Evolutionary conservation across 2,888 invertebrate genomes (phyloP).

Genomic region (Portevinia maculata): DNA sequence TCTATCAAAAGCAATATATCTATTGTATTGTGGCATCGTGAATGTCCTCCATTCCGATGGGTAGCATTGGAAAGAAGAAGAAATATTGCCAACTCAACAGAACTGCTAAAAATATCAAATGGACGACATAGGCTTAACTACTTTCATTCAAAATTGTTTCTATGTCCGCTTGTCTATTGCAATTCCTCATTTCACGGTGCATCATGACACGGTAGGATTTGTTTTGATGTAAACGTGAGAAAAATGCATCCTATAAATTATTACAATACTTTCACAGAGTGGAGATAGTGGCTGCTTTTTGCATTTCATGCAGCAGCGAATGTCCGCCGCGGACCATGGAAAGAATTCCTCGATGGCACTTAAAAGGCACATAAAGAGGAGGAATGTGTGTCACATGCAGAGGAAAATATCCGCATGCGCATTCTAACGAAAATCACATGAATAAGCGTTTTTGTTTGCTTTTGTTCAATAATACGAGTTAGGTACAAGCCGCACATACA

Average conservation of each 20-base stretch:
- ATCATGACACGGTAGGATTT: constrained; percentile 52
- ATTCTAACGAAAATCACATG: constrained; percentile 31
- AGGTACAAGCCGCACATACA: background rate
- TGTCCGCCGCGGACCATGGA: constrained; percentile 4
- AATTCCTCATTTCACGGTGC: constrained; percentile 57
- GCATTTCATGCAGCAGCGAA: constrained; percentile 46
- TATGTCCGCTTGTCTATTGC: constrained; percentile 32
- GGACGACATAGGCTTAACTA: constrained; percentile 31
- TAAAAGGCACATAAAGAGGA: constrained; percentile 48
- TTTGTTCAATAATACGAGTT: background rate
- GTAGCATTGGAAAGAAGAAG: constrained; percentile 36
- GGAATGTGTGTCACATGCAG: constrained; percentile 72
- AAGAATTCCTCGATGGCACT: constrained; percentile 57
- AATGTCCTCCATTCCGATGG: constrained; percentile 16
- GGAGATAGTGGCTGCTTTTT: constrained; percentile 11
- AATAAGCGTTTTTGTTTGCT: constrained; percentile 41
- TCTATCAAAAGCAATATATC: background rate
- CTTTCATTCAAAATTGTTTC: constrained; percentile 28
- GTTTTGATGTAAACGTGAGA: constrained; percentile 69
- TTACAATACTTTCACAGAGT: constrained; percentile 56
- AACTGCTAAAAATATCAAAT: constrained; percentile 43
- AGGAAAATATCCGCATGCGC: constrained; percentile 37
- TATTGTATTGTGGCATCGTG: constrained; percentile 32
- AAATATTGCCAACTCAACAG: constrained; percentile 39
- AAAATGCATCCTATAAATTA: constrained; percentile 69